Conservation (phyloP, 2,113 vertebrate genomes). For the Nicator chloris region DNA sequence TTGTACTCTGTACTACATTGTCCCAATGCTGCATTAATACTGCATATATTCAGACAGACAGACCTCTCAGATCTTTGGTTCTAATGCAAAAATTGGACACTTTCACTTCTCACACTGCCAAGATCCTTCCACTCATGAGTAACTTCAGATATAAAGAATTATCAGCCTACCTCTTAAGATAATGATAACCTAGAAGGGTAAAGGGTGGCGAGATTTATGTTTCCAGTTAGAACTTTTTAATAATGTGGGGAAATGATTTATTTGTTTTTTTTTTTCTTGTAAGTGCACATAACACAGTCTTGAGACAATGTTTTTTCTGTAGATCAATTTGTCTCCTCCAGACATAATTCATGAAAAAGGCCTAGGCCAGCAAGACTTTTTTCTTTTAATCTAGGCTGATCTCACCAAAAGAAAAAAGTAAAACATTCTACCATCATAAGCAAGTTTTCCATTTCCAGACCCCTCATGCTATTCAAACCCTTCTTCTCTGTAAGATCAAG, state of each 20-base stretch:
- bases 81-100: conserved; percentile 36
- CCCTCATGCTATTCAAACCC: neutral
- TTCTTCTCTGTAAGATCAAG: neutral
- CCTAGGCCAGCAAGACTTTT: neutral
- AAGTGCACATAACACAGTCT: neutral
- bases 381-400: neutral
- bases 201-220: conserved; percentile 12
- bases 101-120: neutral
- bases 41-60: neutral
- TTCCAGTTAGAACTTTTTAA: conserved; percentile 47
- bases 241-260: conserved; percentile 28
- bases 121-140: neutral
- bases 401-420: neutral
- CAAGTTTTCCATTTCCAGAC: neutral
- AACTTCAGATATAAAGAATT: conserved; percentile 1
- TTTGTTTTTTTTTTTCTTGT: conserved; percentile 31
- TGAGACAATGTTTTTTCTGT: neutral
- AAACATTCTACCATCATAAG: neutral
- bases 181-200: conserved; percentile 28
- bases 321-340: neutral
- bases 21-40: neutral
- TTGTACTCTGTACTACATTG: neutral
- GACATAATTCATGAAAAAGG: neutral
- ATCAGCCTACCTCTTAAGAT: conserved; percentile 7
- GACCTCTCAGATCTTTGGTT: neutral